Conservation (phyloP, 1,140 invertebrate genomes). For the Stratiolaelaps scimitus region DNA sequence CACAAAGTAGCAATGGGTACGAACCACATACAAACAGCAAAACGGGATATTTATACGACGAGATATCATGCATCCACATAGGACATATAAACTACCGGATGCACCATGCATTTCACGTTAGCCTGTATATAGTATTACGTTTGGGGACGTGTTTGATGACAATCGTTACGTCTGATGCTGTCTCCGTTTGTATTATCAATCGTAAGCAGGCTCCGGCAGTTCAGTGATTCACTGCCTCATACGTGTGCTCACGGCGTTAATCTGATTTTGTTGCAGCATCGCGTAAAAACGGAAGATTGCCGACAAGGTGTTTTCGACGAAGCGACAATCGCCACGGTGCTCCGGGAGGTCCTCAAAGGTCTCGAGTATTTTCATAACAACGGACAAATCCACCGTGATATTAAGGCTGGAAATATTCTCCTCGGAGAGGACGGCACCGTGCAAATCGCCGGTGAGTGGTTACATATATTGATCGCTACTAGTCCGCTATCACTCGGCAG, state of each 20-base stretch:
- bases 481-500: too few relatives aligned
- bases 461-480: too few relatives aligned
- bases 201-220: conserved; percentile 5
- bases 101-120: too few relatives aligned
- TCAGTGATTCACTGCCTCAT: neutral
- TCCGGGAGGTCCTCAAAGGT: conserved; percentile 48
- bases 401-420: conserved; percentile 48
- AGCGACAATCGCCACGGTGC: conserved; percentile 47
- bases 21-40: too few relatives aligned
- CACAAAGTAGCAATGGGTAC: too few relatives aligned
- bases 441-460: conserved; percentile 54
- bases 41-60: too few relatives aligned
- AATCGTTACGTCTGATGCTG: too few relatives aligned
- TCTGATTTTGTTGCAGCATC: conserved; percentile 44
- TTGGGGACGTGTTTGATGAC: too few relatives aligned
- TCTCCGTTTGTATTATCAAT: neutral
- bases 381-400: conserved; percentile 48
- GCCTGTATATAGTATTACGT: too few relatives aligned
- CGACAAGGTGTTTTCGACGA: conserved; percentile 48
- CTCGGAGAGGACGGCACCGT: conserved; percentile 46
- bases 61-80: too few relatives aligned
- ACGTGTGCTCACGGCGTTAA: neutral
- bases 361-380: conserved; percentile 49
- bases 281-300: conserved; percentile 43
- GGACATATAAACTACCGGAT: too few relatives aligned